Base-by-base conservation (phyloP, 30 jellyfish, hydroid and myxozoan genomes). In the Catostylus mosaicus region DNA sequence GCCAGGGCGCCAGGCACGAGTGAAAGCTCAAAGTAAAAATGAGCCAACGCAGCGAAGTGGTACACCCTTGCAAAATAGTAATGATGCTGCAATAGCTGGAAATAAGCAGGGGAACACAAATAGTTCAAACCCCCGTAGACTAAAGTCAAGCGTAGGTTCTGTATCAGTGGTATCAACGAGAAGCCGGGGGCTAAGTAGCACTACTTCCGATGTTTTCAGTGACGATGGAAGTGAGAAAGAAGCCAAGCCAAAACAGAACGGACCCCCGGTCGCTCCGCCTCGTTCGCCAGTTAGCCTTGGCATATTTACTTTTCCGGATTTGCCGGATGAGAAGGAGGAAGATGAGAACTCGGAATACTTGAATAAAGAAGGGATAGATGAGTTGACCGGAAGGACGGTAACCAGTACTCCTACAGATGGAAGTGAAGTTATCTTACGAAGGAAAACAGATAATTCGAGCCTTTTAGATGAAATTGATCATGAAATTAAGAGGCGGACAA, bases 281-380 rank as follows among this genome's bases (percentile, higher is more conserved):
- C 90, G 97, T 31, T 89, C 97, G 37, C 97, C 97, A 3, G 79
- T 77, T 56, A 89, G 97, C 72, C 87, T 89, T 14, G 97, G 97
- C 20, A 45, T 89, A 14, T 89, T 89, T 61, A 80, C 57, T 6
- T 89, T 82, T 75, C 90, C 97, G 16, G 78, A 88, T 26, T 9
- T 27, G 71, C 60, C 74, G 7, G 88, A 83, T 18, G 75, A 37
- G n/a, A 36, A 40, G 2, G 59, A 46, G 30, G 77, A 20, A 4
- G 69, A 38, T 18, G 79, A 51, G 20, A 85, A 67, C 45, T 24
- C 47, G 10, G 77, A 82, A 1, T 62, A 88, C 71, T 62, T 88
- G 78, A 86, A 75, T 30, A 67, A 47, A 45, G 75, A 67, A 20
- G 92, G 73, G 46, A 11, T 82, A 16, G 78, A 82, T 23, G 73